Base-by-base conservation (phyloP, 2,797 vertebrate species). In the Agapornis canus region DNA sequence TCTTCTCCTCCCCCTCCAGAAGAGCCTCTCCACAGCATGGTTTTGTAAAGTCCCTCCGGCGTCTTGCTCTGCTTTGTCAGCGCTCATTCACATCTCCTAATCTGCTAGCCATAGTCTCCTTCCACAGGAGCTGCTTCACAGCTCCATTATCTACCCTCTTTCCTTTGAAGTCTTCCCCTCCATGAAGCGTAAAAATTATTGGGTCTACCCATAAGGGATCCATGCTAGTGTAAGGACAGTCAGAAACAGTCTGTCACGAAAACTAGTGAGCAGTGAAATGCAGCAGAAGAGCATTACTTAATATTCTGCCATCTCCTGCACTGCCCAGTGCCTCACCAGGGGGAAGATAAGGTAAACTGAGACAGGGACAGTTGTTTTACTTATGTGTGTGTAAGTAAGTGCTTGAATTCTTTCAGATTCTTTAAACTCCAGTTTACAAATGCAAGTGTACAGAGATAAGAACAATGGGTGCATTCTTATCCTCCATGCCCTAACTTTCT, bases 291-390 rank as follows among this genome's bases (percentile, higher is more conserved):
- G 5, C 26, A 39, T 59, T 31, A 18, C 5, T 25, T 18, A n/a
- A 27, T 29, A 20, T 5, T 35, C 11, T 22, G 31, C 8, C 20
- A 37, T 3, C 19, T 61, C 26, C 57, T 84, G 13, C 2, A 1
- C 42, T 72, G 66, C 19, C 21, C n/a, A 15, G 49, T 0, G 1
- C 27, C 23, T 75, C 35, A 25, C 13, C 7, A 0, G 11, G 21
- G n/a, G 17, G 37, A 61, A 70, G 27, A 25, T 13, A 59, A 83
- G 10, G 10, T 45, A 35, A 72, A 9, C 8, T 61, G 56, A 91
- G 17, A 47, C 4, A 29, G 9, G 12, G 35, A 52, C 4, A 25
- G 17, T 15, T 54, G 6, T 22, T 63, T 73, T 71, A 49, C 10
- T 11, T n/a, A 5, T 4, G 6, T 40, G 17, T 60, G 78, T 56